These are phyloP conservation scores for Mellivora capensis DNA, from an alignment of 2,113 vertebrate species.

Conservation along the genomic window DNA sequence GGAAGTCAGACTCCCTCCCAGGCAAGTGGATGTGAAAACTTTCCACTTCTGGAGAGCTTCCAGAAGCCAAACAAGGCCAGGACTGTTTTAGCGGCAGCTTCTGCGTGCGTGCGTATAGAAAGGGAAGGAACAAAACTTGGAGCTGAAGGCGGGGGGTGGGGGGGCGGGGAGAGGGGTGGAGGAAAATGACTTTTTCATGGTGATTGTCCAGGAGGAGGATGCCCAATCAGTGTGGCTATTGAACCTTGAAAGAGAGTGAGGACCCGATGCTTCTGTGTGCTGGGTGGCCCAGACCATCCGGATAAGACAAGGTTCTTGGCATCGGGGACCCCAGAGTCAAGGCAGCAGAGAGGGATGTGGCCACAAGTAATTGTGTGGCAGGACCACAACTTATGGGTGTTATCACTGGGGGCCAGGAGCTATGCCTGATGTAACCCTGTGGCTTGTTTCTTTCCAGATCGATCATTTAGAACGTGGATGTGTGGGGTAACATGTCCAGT, in stretches of 20 bases:
- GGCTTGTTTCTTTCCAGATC: constrained; percentile 82
- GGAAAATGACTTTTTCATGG: not conserved
- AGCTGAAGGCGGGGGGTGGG: not conserved
- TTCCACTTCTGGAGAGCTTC: constrained; percentile 25
- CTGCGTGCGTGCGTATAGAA: accelerated
- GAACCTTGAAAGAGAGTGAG: not conserved
- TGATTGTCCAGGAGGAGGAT: not conserved
- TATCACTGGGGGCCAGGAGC: not conserved
- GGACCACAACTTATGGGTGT: not conserved
- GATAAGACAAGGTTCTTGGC: not conserved
- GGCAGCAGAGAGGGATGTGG: not conserved
- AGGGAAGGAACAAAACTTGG: not conserved
- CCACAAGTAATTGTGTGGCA: no score
- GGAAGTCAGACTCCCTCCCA: not conserved
- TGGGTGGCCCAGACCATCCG: accelerated
- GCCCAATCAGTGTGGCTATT: not conserved
- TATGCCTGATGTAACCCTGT: not conserved
- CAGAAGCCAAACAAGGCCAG: constrained; percentile 41
- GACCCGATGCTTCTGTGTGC: accelerated
- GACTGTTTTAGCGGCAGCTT: not conserved
- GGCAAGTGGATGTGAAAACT: not conserved
- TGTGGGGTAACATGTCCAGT: constrained; percentile 91
- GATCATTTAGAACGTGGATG: constrained; percentile 77
- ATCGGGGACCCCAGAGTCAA: not conserved
- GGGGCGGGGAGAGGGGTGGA: not conserved